Base-by-base conservation (phyloP, 1,140 invertebrate species). In the Leptinotarsa defecta region DNA sequence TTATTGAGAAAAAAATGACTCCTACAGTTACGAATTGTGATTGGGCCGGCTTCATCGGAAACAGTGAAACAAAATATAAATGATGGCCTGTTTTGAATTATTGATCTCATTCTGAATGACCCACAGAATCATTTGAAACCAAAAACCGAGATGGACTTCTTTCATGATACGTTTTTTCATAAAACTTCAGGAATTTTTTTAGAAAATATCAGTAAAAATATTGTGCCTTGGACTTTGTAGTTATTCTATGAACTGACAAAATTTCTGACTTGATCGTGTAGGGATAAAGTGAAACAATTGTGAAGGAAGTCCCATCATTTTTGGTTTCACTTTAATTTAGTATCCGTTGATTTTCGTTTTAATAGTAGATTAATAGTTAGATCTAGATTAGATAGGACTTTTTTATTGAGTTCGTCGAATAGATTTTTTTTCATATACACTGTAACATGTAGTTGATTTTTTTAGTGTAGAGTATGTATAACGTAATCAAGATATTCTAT, bases 351-450 rank as follows among this genome's bases (percentile, higher is more conserved):
- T 57, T 57, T 57, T 65, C 6, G 20, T 65, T 65, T 65, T 15
- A 65, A 65, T 17, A 22, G 22, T 65, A 65, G 64, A 20, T 13
- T 15, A 27, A 22, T 65, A n/a, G 17, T 57, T 57, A 57, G 52
- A 15, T 19, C 4, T 57, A 57, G 52, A 57, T 57, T 17, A n/a
- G n/a, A 19, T 57, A 57, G 52, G 52, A 57, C n/a, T 57, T 65
- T 65, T 24, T 24, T 65, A 24, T 65, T n/a, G 13, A 24, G 64
- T 24, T 65, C 13, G 17, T 65, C 27, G 6, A 34, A 65, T 22
- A 76, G 63, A 73, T 61, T 75, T 73, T 76, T 27, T 78, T 77
- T 79, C 76, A 78, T 75, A 79, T 78, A 79, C 70, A 77, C 64
- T 73, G 49, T 57, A 77, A 79, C 71, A 70, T 74, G 70, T 79